A percentile compares a stretch with the other conserved stretches of the same genome.
These are phyloP conservation scores for Montipora foliosa DNA, from an alignment of 64 coral and sea anemone genomes.

Conservation along the genomic window DNA sequence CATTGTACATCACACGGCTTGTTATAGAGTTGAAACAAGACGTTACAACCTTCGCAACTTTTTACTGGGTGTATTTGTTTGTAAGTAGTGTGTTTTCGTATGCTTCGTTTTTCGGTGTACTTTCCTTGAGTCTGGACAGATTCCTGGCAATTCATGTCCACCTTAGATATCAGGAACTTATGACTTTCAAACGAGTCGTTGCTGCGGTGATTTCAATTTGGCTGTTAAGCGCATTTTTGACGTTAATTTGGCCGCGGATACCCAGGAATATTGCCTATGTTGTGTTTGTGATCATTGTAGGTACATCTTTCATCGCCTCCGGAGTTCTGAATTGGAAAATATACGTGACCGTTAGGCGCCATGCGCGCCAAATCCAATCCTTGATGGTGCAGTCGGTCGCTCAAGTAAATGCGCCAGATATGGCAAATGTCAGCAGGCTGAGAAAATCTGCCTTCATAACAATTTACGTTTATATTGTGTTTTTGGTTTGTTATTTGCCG, in stretches of 20 bases:
- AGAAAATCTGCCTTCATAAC: constrained; percentile 3
- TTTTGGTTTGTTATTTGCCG: constrained; percentile 16
- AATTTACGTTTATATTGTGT: constrained; percentile 14
- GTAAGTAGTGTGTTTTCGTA: neutral
- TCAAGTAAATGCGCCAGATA: neutral
- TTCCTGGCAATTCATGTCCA: constrained; percentile 11
- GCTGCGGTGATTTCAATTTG: constrained; percentile 9
- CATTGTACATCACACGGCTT: neutral
- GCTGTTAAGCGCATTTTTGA: neutral
- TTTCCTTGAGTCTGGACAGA: neutral
- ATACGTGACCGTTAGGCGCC: neutral
- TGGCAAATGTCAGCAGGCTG: neutral
- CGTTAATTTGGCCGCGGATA: neutral
- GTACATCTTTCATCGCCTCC: neutral
- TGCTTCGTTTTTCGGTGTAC: constrained; percentile 1
- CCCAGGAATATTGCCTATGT: neutral
- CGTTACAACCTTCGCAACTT: neutral
- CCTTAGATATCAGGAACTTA: constrained; percentile 11
- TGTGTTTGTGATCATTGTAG: neutral
- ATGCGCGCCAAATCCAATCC: neutral
- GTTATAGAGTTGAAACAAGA: neutral
- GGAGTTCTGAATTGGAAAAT: neutral
- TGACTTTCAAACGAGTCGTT: constrained; percentile 2
- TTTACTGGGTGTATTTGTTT: neutral
- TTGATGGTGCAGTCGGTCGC: neutral